Percentiles rank a stretch among this genome's conserved stretches.
Conservation (phyloP, 2,797 vertebrate genomes). For the Phataginus tetradactyla region DNA sequence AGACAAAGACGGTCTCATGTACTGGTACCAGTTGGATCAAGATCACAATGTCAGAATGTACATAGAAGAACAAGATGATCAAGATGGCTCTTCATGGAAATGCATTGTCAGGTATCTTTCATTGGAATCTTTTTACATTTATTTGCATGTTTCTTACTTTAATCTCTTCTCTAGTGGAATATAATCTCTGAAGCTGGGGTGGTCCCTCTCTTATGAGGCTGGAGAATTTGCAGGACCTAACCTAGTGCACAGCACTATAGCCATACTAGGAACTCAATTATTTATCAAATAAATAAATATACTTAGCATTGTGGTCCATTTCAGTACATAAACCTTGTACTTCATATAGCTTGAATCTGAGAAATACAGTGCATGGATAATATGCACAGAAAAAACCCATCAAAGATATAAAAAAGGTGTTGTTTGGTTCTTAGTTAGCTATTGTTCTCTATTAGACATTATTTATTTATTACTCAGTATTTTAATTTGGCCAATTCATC, state of each 20-base stretch:
- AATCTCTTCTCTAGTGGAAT: neutral
- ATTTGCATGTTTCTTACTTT: constrained; percentile 7
- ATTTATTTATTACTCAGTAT: constrained; percentile 16
- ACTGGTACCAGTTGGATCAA: constrained; percentile 98
- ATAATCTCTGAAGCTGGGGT: neutral
- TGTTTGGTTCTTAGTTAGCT: neutral
- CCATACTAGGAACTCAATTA: neutral
- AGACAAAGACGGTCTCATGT: constrained; percentile 95
- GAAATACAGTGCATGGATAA: neutral
- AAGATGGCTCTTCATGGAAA: constrained; percentile 96
- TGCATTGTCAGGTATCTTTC: constrained; percentile 95
- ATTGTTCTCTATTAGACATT: neutral
- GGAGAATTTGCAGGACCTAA: neutral
- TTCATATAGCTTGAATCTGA: neutral
- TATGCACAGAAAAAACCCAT: neutral
- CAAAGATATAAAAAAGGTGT: neutral
- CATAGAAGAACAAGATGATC: constrained; percentile 98
- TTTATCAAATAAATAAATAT: constrained; percentile 38
- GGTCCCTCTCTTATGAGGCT: neutral
- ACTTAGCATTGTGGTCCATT: neutral
- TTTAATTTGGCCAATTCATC: constrained; percentile 6
- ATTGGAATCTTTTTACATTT: neutral
- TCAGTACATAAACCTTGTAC: neutral
- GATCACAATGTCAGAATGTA: constrained; percentile 98
- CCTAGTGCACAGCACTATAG: neutral